Percentiles rank a stretch among this genome's conserved stretches.
Evolutionary conservation across 2,797 vertebrate genomes (phyloP).

Genomic region (Chromobotia macracanthus): DNA sequence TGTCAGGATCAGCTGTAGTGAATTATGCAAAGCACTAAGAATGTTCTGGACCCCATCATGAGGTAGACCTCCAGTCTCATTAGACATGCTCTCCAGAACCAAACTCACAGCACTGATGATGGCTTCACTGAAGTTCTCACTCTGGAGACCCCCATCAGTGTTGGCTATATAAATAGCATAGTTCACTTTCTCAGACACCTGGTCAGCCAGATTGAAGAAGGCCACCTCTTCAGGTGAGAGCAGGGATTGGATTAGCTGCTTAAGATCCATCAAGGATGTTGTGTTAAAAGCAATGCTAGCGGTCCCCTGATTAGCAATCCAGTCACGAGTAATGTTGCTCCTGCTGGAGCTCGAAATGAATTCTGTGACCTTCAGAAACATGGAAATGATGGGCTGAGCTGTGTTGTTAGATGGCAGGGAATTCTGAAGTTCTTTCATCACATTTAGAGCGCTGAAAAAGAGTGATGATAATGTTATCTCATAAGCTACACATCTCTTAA

Average conservation of each 20-base stretch:
- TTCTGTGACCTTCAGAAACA: constrained; percentile 63
- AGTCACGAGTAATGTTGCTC: constrained; percentile 64
- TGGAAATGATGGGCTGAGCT: constrained; percentile 61
- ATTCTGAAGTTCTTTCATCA: constrained; percentile 65
- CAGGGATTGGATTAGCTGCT: constrained; percentile 62
- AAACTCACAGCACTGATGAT: constrained; percentile 60
- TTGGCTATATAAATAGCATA: constrained; percentile 62
- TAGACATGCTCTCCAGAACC: constrained; percentile 52
- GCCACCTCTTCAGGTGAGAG: constrained; percentile 59
- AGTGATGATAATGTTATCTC: not conserved
- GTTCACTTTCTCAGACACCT: constrained; percentile 64
- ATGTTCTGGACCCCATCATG: constrained; percentile 58
- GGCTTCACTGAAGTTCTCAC: constrained; percentile 62
- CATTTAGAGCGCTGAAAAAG: constrained; percentile 67
- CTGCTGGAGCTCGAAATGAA: constrained; percentile 64
- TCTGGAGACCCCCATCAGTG: constrained; percentile 66
- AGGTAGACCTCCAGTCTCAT: constrained; percentile 32
- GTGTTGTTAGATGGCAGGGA: constrained; percentile 65
- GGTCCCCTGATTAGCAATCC: constrained; percentile 72
- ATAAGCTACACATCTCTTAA: too few relatives aligned
- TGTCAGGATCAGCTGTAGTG: constrained; percentile 66
- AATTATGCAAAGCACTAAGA: constrained; percentile 57
- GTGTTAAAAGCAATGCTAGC: constrained; percentile 55
- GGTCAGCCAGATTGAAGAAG: constrained; percentile 59
- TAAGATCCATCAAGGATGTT: constrained; percentile 60